Evolutionary conservation across 2,888 invertebrate genomes (phyloP), one percentile per base, ranked within the genome.

Genomic region (Alsophila aescularia): DNA sequence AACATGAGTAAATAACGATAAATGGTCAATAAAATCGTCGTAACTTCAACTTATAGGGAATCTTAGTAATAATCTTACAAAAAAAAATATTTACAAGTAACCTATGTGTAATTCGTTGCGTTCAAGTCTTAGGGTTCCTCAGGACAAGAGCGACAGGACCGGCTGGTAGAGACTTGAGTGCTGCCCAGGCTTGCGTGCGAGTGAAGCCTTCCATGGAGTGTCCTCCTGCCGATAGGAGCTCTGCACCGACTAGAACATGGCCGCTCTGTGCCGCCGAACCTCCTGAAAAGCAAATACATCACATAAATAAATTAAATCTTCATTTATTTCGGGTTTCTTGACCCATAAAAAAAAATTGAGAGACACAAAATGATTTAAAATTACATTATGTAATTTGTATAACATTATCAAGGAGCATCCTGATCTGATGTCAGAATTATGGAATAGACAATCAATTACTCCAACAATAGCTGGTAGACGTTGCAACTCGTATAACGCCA

Each of bases 111-210:
- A 47, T 24, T 31, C 41, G 40, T 45, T 40, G 27, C 6, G 31
- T 40, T 53, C 16, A 42, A 31, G 54, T 15, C 44, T 53, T 74
- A 66, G 90, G 88, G 69, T 90, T 90, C 67, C 79, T 83, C 58
- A 92, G 82, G 52, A 90, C 81, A 56, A 96, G 89, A 61, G 93
- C 93, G 62, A 97, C 95, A 75, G 95, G 94, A 52, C 98, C 98
- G 77, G 96, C 95, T 48, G 97, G 96, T 64, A 98, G 87, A 73
- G 96, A 96, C 86, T 98, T 98, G 92, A 98, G 95, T 58, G 96
- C 94, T 67, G 96, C 96, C 98, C 98, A 98, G 48, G 97, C 98
- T 88, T 98, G 97, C 67, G 97, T 97, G 73, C 98, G 94, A n/a
- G 98, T 96, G 93, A 97, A 95, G 58, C 94, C 93, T 61, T 95